Base-by-base conservation (phyloP, 2,113 vertebrate species). In the Rhinolophus sinicus region DNA sequence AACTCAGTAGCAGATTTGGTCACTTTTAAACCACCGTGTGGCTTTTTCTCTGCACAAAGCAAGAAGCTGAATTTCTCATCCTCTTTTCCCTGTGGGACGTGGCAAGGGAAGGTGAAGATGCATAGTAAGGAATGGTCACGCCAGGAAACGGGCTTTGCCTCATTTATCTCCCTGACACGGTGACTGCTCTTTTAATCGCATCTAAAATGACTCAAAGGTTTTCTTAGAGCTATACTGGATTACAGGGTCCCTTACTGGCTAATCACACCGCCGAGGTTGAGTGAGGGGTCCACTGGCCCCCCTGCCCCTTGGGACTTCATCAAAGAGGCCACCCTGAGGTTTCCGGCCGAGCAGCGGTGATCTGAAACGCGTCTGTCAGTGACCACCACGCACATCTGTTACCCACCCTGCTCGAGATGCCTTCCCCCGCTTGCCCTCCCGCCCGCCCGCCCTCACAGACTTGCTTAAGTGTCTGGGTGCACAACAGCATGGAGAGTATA, bases 251-350 rank as follows among this genome's bases (percentile, higher is more conserved):
- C 94, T 96, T 70, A 62, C 90, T 88, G 97, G 95, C 95, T 97
- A 97, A 89, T 98, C 98, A 96, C 97, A 97, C 93, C 24, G 6
- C 50, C 30, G 13, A 92, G n/a, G 83, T 30, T 78, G 50, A 90
- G 58, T 28, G 67, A 90, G 88, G 96, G 97, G 96, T 98, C 96
- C 97, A 76, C 83, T 96, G 40, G 40, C 40, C 40, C 94, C 15
- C 26, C 12, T 24, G 21, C 1, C 5, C 88, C 91, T 94, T 92
- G 98, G 94, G 97, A 50, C 92, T 81, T 97, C 97, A 98, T 98
- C 98, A 98, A 98, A 98, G 98, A 82, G 97, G 95, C 98, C 93
- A 97, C 98, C 94, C 88, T 0, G 93, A 97, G 97, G 95, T 92
- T 97, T 98, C 67, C 90, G 40, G 98, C 72, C 90, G 67, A 47